Evolutionary conservation across 2,113 vertebrate genomes (phyloP).

Genomic region (Protobothrops flavoviridis): DNA sequence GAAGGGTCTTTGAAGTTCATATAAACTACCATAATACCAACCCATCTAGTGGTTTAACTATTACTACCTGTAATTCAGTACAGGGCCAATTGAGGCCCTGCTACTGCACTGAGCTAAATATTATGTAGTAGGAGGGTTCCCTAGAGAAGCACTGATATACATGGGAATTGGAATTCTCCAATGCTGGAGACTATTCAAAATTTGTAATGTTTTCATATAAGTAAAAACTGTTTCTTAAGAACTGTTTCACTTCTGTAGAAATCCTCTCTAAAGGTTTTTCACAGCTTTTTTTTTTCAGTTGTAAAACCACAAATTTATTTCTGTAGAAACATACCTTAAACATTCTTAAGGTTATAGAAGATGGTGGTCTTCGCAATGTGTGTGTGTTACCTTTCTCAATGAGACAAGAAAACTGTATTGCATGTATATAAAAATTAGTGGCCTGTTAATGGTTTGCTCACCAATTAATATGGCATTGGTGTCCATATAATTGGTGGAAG

Average conservation of each 20-base stretch:
- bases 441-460: neutral
- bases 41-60: neutral
- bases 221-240: neutral
- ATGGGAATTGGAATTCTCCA: neutral
- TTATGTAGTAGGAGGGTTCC: neutral
- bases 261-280: neutral
- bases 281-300: neutral
- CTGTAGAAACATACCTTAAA: neutral
- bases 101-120: neutral
- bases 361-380: neutral
- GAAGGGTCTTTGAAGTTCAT: neutral
- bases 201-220: neutral
- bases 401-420: neutral
- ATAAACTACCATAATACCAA: neutral
- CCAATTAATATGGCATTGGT: neutral
- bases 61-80: neutral
- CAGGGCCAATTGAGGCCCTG: neutral
- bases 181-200: neutral
- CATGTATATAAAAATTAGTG: neutral
- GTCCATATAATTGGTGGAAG: neutral
- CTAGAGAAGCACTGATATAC: neutral
- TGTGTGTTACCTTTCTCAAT: neutral
- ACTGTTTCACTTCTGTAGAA: neutral
- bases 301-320: neutral
- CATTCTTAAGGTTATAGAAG: neutral